Base-by-base conservation (phyloP, 1,140 invertebrate species). In the Drosophila neocordata region DNA sequence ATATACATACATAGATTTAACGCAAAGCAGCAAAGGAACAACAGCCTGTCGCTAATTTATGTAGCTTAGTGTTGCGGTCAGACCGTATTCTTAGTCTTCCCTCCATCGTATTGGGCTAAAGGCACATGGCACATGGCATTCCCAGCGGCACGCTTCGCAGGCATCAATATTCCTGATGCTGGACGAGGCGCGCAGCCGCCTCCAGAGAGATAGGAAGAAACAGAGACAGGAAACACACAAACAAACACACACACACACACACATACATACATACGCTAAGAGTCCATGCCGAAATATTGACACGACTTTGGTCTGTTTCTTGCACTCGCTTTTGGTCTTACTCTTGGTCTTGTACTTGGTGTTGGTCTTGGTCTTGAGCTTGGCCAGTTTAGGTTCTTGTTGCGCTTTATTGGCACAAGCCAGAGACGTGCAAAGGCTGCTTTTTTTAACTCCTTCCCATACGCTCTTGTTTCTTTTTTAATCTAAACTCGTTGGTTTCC, bases 111-210 rank as follows among this genome's bases (percentile, higher is more conserved):
- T 61, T 56, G 11, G 53, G 35, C 51, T 51, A 56, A 15, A 63
- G 72, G 52, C 65, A 73, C 62, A 53, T 79, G 77, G 76, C 77
- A 79, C 77, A 79, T 79, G 77, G 69, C 77, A 80, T 80, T 80
- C 77, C 77, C 77, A 80, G 67, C 60, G 77, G 77, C 77, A 80
- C 77, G 77, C 77, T 80, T 78, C 77, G 22, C 44, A 65, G 72
- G 77, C 77, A 80, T 80, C 77, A 80, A 80, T 80, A 80, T 80
- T 80, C 77, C 72, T 66, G 60, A 70, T 67, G 77, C 77, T 79
- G 77, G 77, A 80, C 77, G 72, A 48, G 15, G 18, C 66, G 77
- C 65, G 63, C 58, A 63, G 77, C 67, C 77, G 75, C 77, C 67
- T 75, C 56, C 67, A 68, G 67, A 79, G 65, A 51, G 76, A 34